phyloP scores from a whole-genome alignment of 2,113 vertebrate genomes.

The Lasiurus cinereus region DNA sequence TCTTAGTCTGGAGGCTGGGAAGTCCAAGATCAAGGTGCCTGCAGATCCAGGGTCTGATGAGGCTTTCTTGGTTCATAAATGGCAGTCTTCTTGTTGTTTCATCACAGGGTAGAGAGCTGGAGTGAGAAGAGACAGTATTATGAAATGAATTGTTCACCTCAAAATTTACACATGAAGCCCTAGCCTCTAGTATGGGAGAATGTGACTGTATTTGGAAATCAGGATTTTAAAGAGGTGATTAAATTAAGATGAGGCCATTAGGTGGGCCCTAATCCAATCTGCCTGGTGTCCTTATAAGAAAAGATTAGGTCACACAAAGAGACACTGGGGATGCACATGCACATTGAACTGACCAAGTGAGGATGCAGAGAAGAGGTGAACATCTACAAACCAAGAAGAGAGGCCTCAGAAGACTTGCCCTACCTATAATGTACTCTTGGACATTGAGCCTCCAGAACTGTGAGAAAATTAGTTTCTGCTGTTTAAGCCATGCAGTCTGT shows the following conservation, averaged over 20 bases:
- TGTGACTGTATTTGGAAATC: neutral
- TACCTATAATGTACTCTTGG: neutral
- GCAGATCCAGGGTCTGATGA: neutral
- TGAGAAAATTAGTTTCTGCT: neutral
- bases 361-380: neutral
- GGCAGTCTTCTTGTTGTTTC: neutral
- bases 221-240: neutral
- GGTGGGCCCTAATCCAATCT: neutral
- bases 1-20: neutral
- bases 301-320: neutral
- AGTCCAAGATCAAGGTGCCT: neutral
- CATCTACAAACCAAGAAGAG: neutral
- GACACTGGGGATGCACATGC: accelerated
- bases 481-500: neutral
- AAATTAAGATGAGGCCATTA: neutral
- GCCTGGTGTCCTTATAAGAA: neutral
- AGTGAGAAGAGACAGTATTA: neutral
- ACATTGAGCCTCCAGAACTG: neutral
- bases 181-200: neutral
- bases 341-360: neutral
- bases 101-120: neutral
- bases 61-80: neutral
- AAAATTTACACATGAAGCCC: neutral
- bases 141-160: neutral
- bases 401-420: neutral